Base-by-base conservation (phyloP, 1,140 invertebrate species). In the Plodia interpunctella region DNA sequence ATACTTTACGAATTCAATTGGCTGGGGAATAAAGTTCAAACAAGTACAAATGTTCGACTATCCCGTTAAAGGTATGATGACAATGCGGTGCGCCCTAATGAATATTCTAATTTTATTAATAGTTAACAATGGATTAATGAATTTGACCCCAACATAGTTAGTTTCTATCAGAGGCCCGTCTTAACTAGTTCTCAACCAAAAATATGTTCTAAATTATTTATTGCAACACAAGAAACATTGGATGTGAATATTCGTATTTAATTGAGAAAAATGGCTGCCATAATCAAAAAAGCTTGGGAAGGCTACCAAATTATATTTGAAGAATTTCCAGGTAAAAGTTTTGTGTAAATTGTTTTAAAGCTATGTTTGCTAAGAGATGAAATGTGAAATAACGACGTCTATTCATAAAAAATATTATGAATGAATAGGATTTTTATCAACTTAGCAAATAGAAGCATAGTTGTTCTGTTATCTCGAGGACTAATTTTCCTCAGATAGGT, bases 321-420 rank as follows among this genome's bases (percentile, higher is more conserved):
- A 13, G 76, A 74, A 59, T 62, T 65, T 54, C 50, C 76, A 52
- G 80, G 80, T 83, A 59, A 72, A 63, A 62, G 53, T n/a, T 20
- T 15, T 3, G 15, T 44, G 0, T 44, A 44, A 44, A 6, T 44
- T 15, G 3, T 6, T 10, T n/a, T 44, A 1, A 44, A 3, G 15
- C n/a, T 32, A 6, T 32, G 11, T 9, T 9, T 8, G 28, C 30
- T 1, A 32, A 32, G 30, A 8, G 30, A 32, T 25, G 6, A 25
- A 25, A 25, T 6, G 2, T 25, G 2, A 25, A 6, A 3, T 25
- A 2, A 25, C 21, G 6, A 25, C 21, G 21, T 25, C 21, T 25
- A 2, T 25, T 25, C 21, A 25, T 2, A 6, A 25, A 25, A 25
- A 25, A n/a, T n/a, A n/a, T n/a, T n/a, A n/a, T n/a, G n/a, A n/a